Evolutionary conservation across 2,888 invertebrate species (phyloP).

Genomic region (Eupithecia exiguata): DNA sequence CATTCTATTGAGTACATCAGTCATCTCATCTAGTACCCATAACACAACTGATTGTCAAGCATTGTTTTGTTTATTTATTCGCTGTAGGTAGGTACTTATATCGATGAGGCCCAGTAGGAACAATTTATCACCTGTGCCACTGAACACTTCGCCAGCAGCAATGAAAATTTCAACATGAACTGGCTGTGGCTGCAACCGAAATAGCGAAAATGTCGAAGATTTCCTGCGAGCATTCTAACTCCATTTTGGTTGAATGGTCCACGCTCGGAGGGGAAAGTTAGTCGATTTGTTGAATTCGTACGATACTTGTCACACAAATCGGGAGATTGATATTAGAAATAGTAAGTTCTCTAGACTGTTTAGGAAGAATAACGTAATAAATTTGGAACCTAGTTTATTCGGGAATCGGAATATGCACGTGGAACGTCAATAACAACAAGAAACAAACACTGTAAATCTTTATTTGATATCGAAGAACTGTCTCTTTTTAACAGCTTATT

Average conservation of each 20-base stretch:
- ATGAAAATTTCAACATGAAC: conserved; percentile 72
- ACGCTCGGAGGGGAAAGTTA: conserved; percentile 28
- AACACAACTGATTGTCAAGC: no score
- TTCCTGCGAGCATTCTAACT: conserved; percentile 44
- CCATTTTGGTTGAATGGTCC: conserved; percentile 40
- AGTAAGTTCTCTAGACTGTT: neutral
- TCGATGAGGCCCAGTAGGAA: neutral
- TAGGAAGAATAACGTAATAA: neutral
- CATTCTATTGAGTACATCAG: no score
- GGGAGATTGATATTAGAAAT: conserved; percentile 4
- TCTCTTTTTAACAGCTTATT: neutral
- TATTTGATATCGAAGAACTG: neutral
- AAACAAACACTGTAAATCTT: neutral
- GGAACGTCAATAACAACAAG: neutral
- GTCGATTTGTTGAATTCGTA: conserved; percentile 32
- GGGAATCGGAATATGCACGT: neutral
- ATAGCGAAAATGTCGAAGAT: conserved; percentile 58
- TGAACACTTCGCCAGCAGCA: conserved; percentile 33
- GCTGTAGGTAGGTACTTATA: neutral
- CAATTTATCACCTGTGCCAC: neutral
- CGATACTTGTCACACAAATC: conserved; percentile 24
- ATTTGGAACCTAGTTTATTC: neutral
- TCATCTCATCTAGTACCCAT: no score
- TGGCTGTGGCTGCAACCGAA: conserved; percentile 55
- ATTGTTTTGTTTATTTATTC: no score